phyloP scores from a whole-genome alignment of 2,113 vertebrate genomes.

The Psettodes erumei region DNA sequence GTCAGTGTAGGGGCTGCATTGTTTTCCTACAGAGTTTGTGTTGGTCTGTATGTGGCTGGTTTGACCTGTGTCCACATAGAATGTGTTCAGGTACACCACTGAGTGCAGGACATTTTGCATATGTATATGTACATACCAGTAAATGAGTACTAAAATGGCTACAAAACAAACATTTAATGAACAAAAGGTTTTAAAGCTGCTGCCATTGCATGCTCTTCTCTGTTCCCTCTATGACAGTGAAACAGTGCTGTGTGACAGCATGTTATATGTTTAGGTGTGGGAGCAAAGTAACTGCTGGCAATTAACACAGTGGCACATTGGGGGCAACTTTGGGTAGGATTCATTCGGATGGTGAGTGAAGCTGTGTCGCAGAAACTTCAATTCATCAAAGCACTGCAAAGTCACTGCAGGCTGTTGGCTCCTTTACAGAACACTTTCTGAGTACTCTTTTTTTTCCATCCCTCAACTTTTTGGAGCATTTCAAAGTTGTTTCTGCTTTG shows the following conservation, averaged over 20 bases:
- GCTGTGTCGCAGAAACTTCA: conserved; percentile 37
- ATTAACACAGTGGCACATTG: conserved; percentile 40
- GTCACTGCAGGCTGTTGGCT: conserved; percentile 55
- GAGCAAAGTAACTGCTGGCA: conserved; percentile 39
- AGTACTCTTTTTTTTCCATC: conserved; percentile 43
- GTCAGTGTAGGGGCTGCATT: too few relatives aligned
- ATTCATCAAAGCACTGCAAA: conserved; percentile 53
- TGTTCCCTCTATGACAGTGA: conserved; percentile 2
- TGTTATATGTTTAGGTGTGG: conserved; percentile 23
- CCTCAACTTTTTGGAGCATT: conserved; percentile 48
- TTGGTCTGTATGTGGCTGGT: too few relatives aligned
- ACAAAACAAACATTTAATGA: too few relatives aligned
- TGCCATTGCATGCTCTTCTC: not conserved
- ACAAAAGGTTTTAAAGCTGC: not conserved
- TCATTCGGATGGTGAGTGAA: conserved; percentile 35
- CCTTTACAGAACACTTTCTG: conserved; percentile 58
- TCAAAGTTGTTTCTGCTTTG: conserved; percentile 55
- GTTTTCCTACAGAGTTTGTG: too few relatives aligned
- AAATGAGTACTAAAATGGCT: too few relatives aligned
- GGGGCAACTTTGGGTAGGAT: conserved; percentile 26
- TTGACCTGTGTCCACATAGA: too few relatives aligned
- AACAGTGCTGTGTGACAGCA: not conserved
- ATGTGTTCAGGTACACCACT: too few relatives aligned
- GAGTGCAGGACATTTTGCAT: too few relatives aligned
- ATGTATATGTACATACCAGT: too few relatives aligned